Base-by-base conservation (phyloP, 2,888 invertebrate genomes). In the Schizotus pectinicornis region DNA sequence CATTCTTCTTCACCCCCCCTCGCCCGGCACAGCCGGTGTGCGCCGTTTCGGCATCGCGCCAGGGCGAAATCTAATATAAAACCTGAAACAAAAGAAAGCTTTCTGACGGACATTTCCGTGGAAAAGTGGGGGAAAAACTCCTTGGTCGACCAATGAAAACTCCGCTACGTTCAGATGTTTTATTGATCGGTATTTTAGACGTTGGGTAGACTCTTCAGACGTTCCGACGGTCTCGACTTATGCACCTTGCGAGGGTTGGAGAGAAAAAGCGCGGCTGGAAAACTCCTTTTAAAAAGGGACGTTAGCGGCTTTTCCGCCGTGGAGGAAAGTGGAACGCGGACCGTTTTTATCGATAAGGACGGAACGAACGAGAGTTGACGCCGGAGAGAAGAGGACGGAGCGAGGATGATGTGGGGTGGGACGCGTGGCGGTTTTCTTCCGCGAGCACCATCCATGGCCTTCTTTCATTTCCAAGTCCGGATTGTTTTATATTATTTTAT, bases 171-270 rank as follows among this genome's bases (percentile, higher is more conserved):
- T 75, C 77, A 75, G 78, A 77, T 78, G 78, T 78, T 78, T 76
- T 78, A 78, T 78, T 77, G 78, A 78, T 78, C 78, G 76, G 74
- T 73, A 77, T 76, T 76, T 77, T 69, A 77, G 77, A 77, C 77
- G 77, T 73, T 73, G 67, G 59, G 57, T 52, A 67, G 64, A 69
- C 74, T 75, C 74, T 73, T 77, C 74, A 75, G 76, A 74, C 73
- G 71, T 64, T 68, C 58, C 59, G 59, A 67, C 68, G 70, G 67
- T 53, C 59, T 62, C 62, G 68, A 68, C 70, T 67, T 68, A 67
- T 69, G 66, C 67, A 70, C 69, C 70, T 68, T 67, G 52, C 45
- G 42, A 50, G 56, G 53, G 51, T 51, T 53, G 47, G 69, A 62
- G 62, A 59, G 66, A 68, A 67, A 67, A 67, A 67, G 64, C 61